phyloP scores from a whole-genome alignment of 2,888 invertebrate species.

The Drosophila kuntzei region DNA sequence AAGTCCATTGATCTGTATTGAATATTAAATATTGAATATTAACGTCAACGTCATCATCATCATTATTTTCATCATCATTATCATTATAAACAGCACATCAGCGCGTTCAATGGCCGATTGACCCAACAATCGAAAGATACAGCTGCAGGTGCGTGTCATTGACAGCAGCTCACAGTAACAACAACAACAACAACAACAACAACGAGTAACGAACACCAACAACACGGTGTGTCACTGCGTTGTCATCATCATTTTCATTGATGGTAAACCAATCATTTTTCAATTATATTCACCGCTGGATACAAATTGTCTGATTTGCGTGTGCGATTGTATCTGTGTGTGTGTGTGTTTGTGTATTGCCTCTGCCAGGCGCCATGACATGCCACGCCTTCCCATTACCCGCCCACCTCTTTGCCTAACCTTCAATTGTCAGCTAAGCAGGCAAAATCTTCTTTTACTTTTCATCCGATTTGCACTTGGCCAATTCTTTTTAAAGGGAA shows the following conservation, averaged over 20 bases:
- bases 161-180: slow-evolving; percentile 64
- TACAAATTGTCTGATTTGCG: slow-evolving; percentile 81
- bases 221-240: slow-evolving; percentile 56
- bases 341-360: slow-evolving; percentile 10
- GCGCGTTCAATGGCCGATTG: slow-evolving; percentile 69
- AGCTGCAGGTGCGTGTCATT: slow-evolving; percentile 74
- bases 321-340: slow-evolving; percentile 28
- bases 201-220: slow-evolving; percentile 30
- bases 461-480: slow-evolving; percentile 31
- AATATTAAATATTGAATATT: not conserved
- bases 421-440: slow-evolving; percentile 30
- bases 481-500: not conserved
- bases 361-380: slow-evolving; percentile 39
- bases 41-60: not conserved
- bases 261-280: slow-evolving; percentile 81
- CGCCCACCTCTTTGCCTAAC: slow-evolving; percentile 7
- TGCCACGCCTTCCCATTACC: slow-evolving; percentile 37
- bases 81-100: slow-evolving; percentile 14
- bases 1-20: not conserved
- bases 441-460: slow-evolving; percentile 26
- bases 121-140: slow-evolving; percentile 71
- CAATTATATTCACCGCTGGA: slow-evolving; percentile 80
- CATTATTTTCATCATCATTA: not conserved
- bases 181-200: slow-evolving; percentile 27
- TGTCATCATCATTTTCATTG: slow-evolving; percentile 78